These are phyloP conservation scores for Alethe diademata DNA, from an alignment of 2,113 vertebrate genomes.

Conservation along the genomic window DNA sequence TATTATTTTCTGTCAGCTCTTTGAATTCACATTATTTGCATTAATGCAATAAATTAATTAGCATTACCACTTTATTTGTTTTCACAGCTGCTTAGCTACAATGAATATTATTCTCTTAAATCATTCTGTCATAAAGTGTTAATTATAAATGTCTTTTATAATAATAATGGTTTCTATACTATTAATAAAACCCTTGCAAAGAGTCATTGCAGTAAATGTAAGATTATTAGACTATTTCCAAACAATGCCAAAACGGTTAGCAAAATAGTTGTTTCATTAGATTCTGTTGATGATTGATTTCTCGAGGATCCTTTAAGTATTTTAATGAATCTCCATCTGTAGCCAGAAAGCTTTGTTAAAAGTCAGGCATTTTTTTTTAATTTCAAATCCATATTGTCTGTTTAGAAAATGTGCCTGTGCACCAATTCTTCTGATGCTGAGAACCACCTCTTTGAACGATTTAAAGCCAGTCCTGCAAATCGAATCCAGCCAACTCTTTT, in stretches of 20 bases:
- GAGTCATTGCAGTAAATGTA: conserved; percentile 39
- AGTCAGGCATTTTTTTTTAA: background rate
- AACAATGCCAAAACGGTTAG: conserved; percentile 40
- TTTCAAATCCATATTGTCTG: background rate
- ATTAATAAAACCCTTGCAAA: conserved; percentile 23
- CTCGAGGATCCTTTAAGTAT: background rate
- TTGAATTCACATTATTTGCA: conserved; percentile 62
- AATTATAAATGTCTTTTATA: conserved; percentile 59
- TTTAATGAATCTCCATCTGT: conserved; percentile 11
- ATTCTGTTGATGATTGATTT: conserved; percentile 34
- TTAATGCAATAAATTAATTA: conserved; percentile 58
- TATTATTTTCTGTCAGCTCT: conserved; percentile 61
- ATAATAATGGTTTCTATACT: conserved; percentile 23
- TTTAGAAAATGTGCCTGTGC: background rate
- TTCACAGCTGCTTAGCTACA: conserved; percentile 48
- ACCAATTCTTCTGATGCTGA: background rate
- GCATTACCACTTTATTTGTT: conserved; percentile 62
- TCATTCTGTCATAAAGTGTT: conserved; percentile 42
- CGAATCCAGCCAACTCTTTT: background rate
- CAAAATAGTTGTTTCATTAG: conserved; percentile 57
- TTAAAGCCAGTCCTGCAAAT: background rate
- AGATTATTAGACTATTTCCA: conserved; percentile 52
- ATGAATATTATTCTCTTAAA: conserved; percentile 62
- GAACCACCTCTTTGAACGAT: background rate
- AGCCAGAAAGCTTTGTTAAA: conserved; percentile 4